Evolutionary conservation across 2,113 vertebrate species (phyloP), one percentile per base, ranked within the genome.

Genomic region (Clarias magur): DNA sequence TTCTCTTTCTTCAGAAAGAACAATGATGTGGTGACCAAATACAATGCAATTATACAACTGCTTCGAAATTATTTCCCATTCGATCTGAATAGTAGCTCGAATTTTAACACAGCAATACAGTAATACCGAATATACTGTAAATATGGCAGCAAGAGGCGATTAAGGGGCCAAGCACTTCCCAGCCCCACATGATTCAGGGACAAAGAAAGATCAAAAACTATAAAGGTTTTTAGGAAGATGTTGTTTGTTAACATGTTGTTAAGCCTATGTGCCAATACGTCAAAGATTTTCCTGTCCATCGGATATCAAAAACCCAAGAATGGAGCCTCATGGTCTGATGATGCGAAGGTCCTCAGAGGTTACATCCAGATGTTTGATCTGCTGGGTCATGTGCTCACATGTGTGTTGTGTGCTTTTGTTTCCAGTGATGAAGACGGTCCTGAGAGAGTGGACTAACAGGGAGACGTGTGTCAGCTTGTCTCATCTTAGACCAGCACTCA

Each of bases 371-470:
- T 10, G 25, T 34, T 34, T 8, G 6, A 38, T 72, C 67, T 30
- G 19, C 63, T 30, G 34, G 23, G n/a, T 30, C 23, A 6, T 25
- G 19, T 48, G 48, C 83, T 85, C 59, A 85, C 70, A 8, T 76
- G 56, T 85, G 23, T 93, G 89, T 90, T 93, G 86, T 95, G 92
- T 94, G 92, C 91, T 94, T 48, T 94, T 91, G 82, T 94, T 95
- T 95, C 90, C 94, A 95, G 95, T 95, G 90, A 91, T 93, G 93
- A 95, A 94, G 93, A 93, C 72, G 84, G 80, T 95, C 76, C 79
- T 83, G 88, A 68, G 80, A 92, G 90, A 86, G 80, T 88, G 90
- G 83, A 88, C 72, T 88, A 91, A 91, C 87, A 92, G 91, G 90
- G 90, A 94, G 84, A 94, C 90, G 90, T 86, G 93, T 88, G 42